These are phyloP conservation scores for Oithona nana DNA, from an alignment of 2,888 invertebrate species.

Conservation along the genomic window DNA sequence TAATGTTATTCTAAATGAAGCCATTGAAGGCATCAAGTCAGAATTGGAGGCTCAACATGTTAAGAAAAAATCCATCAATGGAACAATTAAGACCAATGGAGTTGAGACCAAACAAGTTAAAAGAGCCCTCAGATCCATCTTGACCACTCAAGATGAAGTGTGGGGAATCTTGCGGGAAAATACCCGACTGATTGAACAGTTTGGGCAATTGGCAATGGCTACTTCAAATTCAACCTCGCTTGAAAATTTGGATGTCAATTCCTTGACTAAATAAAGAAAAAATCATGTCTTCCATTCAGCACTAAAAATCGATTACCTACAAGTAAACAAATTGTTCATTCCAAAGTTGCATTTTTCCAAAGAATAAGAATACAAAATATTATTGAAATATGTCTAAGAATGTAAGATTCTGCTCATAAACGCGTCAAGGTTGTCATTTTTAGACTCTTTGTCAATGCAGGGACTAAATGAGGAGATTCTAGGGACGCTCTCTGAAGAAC, in stretches of 20 bases:
- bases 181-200: conserved; percentile 29
- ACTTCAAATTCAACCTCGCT: background rate
- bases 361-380: no score
- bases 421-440: no score
- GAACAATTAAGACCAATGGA: background rate
- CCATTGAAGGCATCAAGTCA: background rate
- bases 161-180: conserved; percentile 30
- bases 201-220: conserved; percentile 25
- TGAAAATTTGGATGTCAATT: background rate
- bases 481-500: no score
- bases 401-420: no score
- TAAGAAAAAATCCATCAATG: background rate
- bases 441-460: no score
- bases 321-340: no score
- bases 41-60: conserved; percentile 4
- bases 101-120: background rate
- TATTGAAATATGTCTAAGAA: no score
- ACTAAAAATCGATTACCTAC: no score
- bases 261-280: background rate
- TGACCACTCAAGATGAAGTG: conserved; percentile 27
- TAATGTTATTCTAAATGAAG: background rate
- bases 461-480: no score
- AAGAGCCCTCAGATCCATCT: conserved; percentile 7
- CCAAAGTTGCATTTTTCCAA: no score
- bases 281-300: no score